Evolutionary conservation across 2,113 vertebrate species (phyloP).

Genomic region (Cyprinus carpio): DNA sequence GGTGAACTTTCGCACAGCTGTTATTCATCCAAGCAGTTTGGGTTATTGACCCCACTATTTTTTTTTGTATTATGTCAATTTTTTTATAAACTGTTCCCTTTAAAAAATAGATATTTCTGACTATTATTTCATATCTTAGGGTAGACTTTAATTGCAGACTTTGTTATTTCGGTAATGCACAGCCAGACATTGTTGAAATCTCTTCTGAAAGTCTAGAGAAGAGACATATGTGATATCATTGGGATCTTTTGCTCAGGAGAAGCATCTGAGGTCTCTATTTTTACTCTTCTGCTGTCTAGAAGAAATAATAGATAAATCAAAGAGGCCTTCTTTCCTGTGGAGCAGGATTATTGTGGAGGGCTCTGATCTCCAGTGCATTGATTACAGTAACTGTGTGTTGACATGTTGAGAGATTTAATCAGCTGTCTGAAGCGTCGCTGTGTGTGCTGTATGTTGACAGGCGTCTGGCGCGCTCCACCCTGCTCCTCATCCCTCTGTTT

Average conservation of each 20-base stretch:
- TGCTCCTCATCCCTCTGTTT: slow-evolving; percentile 95
- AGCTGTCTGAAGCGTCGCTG: slow-evolving; percentile 14
- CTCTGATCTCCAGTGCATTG: slow-evolving; percentile 20
- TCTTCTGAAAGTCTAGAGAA: neutral
- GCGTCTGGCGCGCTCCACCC: slow-evolving; percentile 92
- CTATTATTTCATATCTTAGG: neutral
- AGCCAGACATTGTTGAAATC: neutral
- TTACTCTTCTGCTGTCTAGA: neutral
- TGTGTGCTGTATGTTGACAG: slow-evolving; percentile 68
- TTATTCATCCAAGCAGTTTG: neutral
- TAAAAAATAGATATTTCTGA: neutral
- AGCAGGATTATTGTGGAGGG: neutral
- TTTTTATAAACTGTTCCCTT: neutral
- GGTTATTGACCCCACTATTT: neutral
- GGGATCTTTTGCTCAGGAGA: neutral
- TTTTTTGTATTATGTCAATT: neutral
- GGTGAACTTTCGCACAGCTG: neutral
- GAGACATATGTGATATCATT: neutral
- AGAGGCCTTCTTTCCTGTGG: neutral
- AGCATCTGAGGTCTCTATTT: neutral
- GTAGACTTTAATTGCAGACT: neutral
- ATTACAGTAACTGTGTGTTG: neutral
- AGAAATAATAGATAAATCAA: neutral
- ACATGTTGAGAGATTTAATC: neutral
- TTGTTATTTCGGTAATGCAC: neutral